phyloP scores from a whole-genome alignment of 1,140 invertebrate species.

The Agrypnia vestita region DNA sequence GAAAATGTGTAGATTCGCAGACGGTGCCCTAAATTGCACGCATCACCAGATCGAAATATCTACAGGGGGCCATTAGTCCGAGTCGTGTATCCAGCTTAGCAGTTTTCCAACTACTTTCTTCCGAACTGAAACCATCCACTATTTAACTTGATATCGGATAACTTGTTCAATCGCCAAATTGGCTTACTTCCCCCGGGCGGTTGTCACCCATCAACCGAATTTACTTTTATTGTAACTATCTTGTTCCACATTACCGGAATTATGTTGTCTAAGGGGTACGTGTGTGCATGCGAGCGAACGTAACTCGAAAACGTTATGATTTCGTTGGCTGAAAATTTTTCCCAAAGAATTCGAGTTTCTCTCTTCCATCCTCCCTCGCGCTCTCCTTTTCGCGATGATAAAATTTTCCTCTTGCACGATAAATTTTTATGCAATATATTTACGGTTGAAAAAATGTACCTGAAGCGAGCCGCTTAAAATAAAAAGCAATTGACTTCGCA shows the following conservation, averaged over 20 bases:
- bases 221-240: slow-evolving; percentile 62
- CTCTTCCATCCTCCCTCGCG: neutral
- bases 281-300: slow-evolving; percentile 52
- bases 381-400: slow-evolving; percentile 25
- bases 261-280: slow-evolving; percentile 57
- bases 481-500: too few relatives aligned
- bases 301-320: slow-evolving; percentile 35
- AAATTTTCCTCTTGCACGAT: slow-evolving; percentile 36
- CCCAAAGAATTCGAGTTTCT: slow-evolving; percentile 5
- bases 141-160: slow-evolving; percentile 58
- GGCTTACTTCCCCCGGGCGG: slow-evolving; percentile 41
- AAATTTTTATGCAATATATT: slow-evolving; percentile 46
- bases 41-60: too few relatives aligned
- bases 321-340: slow-evolving; percentile 3
- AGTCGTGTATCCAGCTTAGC: slow-evolving; percentile 22
- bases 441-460: neutral
- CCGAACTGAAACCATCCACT: slow-evolving; percentile 31
- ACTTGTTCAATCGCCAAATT: slow-evolving; percentile 62
- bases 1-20: too few relatives aligned
- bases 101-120: slow-evolving; percentile 13
- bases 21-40: too few relatives aligned
- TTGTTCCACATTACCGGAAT: slow-evolving; percentile 61
- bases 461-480: too few relatives aligned
- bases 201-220: slow-evolving; percentile 60
- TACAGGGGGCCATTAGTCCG: slow-evolving; percentile 7